A percentile compares a stretch with the other conserved stretches of the same genome.
These are phyloP conservation scores for Chloromyia formosa DNA, from an alignment of 2,888 invertebrate genomes.

Conservation along the genomic window DNA sequence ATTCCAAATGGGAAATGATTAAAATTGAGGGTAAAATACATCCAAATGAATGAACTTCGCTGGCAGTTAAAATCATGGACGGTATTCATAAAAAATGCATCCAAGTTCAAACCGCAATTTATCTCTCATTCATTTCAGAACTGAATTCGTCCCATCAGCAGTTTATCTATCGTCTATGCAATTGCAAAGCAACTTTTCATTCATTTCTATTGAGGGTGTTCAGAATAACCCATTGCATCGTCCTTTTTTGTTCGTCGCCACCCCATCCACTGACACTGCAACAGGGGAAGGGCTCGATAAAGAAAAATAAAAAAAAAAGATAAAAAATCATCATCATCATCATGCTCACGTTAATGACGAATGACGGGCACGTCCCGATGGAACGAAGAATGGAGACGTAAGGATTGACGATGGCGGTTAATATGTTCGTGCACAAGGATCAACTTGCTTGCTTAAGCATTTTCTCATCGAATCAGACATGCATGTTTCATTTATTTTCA, in stretches of 20 bases:
- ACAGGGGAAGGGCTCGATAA: too few relatives aligned
- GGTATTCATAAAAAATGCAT: not conserved
- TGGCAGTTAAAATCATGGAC: not conserved
- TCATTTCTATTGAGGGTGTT: conserved; percentile 21
- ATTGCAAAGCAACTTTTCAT: conserved; percentile 12
- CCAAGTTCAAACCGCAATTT: conserved; percentile 29
- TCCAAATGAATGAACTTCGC: not conserved
- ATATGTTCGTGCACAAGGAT: conserved; percentile 34
- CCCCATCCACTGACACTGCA: too few relatives aligned
- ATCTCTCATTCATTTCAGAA: conserved; percentile 18
- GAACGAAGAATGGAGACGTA: too few relatives aligned
- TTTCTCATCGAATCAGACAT: conserved; percentile 32
- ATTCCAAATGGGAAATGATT: too few relatives aligned
- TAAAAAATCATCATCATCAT: too few relatives aligned
- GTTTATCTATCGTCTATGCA: conserved; percentile 15
- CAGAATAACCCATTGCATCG: not conserved
- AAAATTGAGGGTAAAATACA: too few relatives aligned
- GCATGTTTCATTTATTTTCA: conserved; percentile 37
- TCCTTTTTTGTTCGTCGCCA: not conserved
- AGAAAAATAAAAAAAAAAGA: not conserved
- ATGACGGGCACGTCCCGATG: too few relatives aligned
- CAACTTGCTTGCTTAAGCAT: conserved; percentile 1
- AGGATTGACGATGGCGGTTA: not conserved
- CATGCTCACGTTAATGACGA: conserved; percentile 21
- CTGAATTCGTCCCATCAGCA: conserved; percentile 21